Conservation (phyloP, 2,113 vertebrate genomes). For the Trinectes maculatus region DNA sequence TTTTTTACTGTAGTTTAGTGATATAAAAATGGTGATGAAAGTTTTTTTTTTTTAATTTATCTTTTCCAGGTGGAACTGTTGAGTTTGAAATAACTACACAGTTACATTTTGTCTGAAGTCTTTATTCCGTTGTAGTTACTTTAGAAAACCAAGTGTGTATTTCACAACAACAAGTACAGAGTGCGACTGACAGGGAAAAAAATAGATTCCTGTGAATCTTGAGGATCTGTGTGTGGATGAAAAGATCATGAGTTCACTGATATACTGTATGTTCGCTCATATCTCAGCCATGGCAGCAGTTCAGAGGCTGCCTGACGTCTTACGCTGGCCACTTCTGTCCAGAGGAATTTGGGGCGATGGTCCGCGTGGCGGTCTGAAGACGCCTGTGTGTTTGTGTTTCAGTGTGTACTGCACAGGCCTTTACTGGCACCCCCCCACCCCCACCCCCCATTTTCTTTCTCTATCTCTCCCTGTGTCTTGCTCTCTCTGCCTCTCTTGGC, state of each 20-base stretch:
- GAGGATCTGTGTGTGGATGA: slow-evolving; percentile 26
- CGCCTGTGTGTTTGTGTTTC: slow-evolving; percentile 43
- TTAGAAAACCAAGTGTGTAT: slow-evolving; percentile 44
- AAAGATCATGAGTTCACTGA: slow-evolving; percentile 61
- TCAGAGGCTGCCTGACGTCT: slow-evolving; percentile 50
- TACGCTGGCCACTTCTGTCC: slow-evolving; percentile 23
- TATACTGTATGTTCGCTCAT: slow-evolving; percentile 35
- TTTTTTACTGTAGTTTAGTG: too few species aligned
- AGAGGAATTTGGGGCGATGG: slow-evolving; percentile 37
- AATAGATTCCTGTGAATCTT: slow-evolving; percentile 51
- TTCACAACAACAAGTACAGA: slow-evolving; percentile 41
- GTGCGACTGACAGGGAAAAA: slow-evolving; percentile 30
- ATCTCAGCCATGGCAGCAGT: slow-evolving; percentile 39
- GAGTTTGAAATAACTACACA: slow-evolving; percentile 17
- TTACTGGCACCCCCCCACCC: slow-evolving; percentile 33
- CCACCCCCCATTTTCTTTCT: slow-evolving; percentile 32
- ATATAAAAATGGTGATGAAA: too few species aligned
- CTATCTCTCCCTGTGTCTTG: slow-evolving; percentile 35
- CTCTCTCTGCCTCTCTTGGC: slow-evolving; percentile 58
- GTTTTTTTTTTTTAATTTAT: too few species aligned
- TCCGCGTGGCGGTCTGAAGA: slow-evolving; percentile 37
- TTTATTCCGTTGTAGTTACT: slow-evolving; percentile 54
- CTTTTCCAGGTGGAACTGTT: slow-evolving; percentile 38
- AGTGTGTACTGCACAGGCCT: slow-evolving; percentile 28
- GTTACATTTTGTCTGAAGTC: slow-evolving; percentile 37